These are phyloP conservation scores for Cryptosula pallasiana DNA, from an alignment of 2,888 invertebrate genomes.

Conservation along the genomic window DNA sequence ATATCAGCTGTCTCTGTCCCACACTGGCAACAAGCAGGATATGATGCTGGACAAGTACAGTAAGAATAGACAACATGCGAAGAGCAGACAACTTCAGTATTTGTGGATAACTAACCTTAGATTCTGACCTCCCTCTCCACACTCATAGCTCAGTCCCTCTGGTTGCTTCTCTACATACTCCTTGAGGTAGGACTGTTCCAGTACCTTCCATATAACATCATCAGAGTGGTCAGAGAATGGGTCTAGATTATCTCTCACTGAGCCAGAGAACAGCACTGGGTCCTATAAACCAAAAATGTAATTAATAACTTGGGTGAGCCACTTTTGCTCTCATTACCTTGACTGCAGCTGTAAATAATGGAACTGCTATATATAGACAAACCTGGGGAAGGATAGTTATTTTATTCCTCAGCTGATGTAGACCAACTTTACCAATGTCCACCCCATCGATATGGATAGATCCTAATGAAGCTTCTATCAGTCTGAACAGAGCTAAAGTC, in stretches of 20 bases:
- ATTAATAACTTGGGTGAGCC: not conserved
- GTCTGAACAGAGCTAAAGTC: conserved; percentile 43
- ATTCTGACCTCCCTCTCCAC: conserved; percentile 70
- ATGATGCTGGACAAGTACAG: no score
- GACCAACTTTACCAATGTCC: conserved; percentile 34
- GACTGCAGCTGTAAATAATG: not conserved
- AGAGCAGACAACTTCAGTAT: no score
- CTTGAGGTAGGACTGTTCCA: conserved; percentile 81
- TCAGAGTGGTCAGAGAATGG: conserved; percentile 70
- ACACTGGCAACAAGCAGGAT: conserved; percentile 65
- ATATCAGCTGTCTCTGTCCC: conserved; percentile 82
- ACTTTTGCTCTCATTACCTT: not conserved
- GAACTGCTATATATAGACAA: not conserved
- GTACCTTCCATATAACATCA: conserved; percentile 75
- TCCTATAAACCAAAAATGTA: conserved; percentile 16
- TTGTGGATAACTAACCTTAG: no score
- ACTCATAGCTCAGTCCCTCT: conserved; percentile 72
- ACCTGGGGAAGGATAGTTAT: conserved; percentile 49
- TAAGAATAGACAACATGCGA: no score
- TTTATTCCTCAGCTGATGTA: conserved; percentile 41
- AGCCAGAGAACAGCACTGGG: conserved; percentile 25
- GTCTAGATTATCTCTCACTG: conserved; percentile 77
- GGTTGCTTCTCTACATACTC: conserved; percentile 70
- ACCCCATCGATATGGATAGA: conserved; percentile 42
- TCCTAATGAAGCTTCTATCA: conserved; percentile 43